These are phyloP conservation scores for Orthochromis indermauri DNA, from an alignment of 2,113 vertebrate species.

Conservation along the genomic window DNA sequence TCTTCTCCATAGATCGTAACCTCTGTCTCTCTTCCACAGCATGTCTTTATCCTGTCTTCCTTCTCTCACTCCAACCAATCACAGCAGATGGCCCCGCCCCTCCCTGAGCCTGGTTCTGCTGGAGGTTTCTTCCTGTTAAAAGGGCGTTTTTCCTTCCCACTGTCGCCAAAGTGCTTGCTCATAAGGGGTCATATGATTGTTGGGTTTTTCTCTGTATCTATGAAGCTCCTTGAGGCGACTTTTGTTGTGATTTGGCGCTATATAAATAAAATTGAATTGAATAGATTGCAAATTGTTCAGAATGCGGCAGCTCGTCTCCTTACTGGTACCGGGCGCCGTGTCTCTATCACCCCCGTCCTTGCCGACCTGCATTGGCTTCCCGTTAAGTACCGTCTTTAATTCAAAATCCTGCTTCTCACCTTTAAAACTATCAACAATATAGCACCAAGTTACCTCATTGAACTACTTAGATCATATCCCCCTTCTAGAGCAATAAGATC, in stretches of 20 bases:
- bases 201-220: neutral
- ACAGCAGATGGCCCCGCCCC: neutral
- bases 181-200: neutral
- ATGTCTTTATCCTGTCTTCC: neutral
- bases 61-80: neutral
- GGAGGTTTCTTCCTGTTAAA: neutral
- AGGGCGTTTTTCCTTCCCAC: neutral
- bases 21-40: neutral
- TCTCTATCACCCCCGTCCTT: neutral
- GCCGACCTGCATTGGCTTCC: accelerated
- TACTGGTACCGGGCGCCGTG: neutral
- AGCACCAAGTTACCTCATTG: neutral
- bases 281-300: neutral
- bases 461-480: neutral
- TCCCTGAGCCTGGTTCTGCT: neutral
- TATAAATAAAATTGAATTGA: neutral
- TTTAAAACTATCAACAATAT: neutral
- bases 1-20: neutral
- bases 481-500: neutral
- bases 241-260: neutral
- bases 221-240: accelerated
- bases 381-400: accelerated
- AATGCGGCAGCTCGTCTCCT: neutral
- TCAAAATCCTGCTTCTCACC: neutral
- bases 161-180: neutral